phyloP scores from a whole-genome alignment of 2,797 vertebrate species.

The Brotula barbata region DNA sequence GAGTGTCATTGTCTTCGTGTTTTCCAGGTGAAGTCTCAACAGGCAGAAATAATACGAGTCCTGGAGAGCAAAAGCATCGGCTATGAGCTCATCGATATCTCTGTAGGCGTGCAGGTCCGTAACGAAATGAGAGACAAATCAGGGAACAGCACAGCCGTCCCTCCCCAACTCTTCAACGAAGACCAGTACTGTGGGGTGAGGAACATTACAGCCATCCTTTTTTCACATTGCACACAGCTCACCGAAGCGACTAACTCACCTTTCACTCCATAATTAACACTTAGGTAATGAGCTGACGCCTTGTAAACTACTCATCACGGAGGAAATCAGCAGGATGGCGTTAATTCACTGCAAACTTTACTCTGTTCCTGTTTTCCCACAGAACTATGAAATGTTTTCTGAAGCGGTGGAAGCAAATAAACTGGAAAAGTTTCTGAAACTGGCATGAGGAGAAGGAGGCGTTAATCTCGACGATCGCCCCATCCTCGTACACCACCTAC shows the following conservation, averaged over 20 bases:
- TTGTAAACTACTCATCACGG: too few relatives aligned
- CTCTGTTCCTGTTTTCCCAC: conserved; percentile 17
- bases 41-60: conserved; percentile 90
- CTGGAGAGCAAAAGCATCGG: conserved; percentile 92
- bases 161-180: conserved; percentile 94
- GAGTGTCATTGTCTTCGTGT: not conserved
- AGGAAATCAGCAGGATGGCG: too few relatives aligned
- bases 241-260: too few relatives aligned
- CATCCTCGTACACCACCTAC: not conserved
- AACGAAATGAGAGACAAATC: conserved; percentile 92
- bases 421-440: conserved; percentile 91
- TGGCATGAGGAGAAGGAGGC: conserved; percentile 77
- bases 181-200: conserved; percentile 96
- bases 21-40: conserved; percentile 91
- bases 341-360: too few relatives aligned
- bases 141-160: conserved; percentile 87
- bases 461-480: conserved; percentile 21
- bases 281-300: too few relatives aligned
- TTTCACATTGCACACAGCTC: too few relatives aligned
- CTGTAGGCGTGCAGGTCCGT: conserved; percentile 85
- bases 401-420: conserved; percentile 90
- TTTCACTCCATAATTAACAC: too few relatives aligned
- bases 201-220: too few relatives aligned
- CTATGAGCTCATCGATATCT: conserved; percentile 93
- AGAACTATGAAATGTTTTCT: conserved; percentile 91